Percentiles rank a stretch among this genome's conserved stretches.
Conservation (phyloP, 2,888 invertebrate genomes). For the Sipha maydis region DNA sequence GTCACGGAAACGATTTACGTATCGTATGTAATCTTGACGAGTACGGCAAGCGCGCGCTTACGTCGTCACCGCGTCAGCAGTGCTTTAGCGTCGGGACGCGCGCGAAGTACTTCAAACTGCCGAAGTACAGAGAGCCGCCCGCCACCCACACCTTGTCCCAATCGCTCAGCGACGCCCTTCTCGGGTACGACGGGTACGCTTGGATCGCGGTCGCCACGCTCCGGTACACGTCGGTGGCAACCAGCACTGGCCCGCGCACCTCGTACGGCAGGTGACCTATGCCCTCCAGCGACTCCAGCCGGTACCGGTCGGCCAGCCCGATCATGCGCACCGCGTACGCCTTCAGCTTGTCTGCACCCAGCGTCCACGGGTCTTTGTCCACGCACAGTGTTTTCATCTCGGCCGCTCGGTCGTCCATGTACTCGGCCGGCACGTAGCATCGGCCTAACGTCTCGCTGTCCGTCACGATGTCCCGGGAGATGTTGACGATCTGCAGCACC, state of each 20-base stretch:
- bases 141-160: constrained; percentile 32
- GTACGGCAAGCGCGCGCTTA: too few relatives aligned
- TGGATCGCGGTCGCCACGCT: constrained; percentile 6
- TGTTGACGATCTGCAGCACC: constrained; percentile 54
- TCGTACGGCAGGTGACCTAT: constrained; percentile 37
- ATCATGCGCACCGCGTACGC: constrained; percentile 42
- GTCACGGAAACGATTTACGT: too few relatives aligned
- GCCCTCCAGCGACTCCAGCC: constrained; percentile 18
- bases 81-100: not conserved
- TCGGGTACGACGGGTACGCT: constrained; percentile 19
- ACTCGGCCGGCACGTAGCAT: constrained; percentile 49
- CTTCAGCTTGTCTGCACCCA: constrained; percentile 28
- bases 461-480: constrained; percentile 51
- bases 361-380: constrained; percentile 14
- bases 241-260: constrained; percentile 47
- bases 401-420: constrained; percentile 37
- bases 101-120: constrained; percentile 12
- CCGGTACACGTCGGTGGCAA: constrained; percentile 46
- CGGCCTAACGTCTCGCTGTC: constrained; percentile 54
- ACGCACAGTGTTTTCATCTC: not conserved
- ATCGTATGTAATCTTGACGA: too few relatives aligned
- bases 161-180: constrained; percentile 22
- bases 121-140: constrained; percentile 32
- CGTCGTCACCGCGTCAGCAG: not conserved
- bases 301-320: constrained; percentile 28